Base-by-base conservation (phyloP, 2,113 vertebrate species). In the Percina caprodes region DNA sequence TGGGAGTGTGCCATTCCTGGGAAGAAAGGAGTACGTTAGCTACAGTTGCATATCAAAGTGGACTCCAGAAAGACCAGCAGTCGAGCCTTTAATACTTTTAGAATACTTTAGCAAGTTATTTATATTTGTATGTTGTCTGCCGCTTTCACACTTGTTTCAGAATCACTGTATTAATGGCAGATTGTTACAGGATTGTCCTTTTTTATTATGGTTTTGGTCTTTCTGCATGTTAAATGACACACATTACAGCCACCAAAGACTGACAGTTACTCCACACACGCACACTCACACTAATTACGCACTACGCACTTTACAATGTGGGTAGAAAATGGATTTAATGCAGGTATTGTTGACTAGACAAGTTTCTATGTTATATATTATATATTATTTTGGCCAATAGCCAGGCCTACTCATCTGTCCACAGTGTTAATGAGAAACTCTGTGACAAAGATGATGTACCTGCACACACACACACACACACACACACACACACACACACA, bases 1-100 rank as follows among this genome's bases (percentile, higher is more conserved):
- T 99, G 98, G 98, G 98, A 99, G 69, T 99, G 98, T 81, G 98
- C 98, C 88, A 99, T 99, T 86, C 98, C 98, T 12, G 98, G 98
- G 33, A 99, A 99, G 92, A 99, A 99, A 92, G 98, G 97, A 95
- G 98, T 99, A 94, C 45, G 68, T 69, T 15, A 33, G 66, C 49
- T 52, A 13, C 58, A 60, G 58, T 16, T 18, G 33, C 46, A 13
- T 5, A 39, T 21, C 2, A 62, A 39, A 62, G n/a, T 24, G 6
- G n/a, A 24, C 13, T 30, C 6, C 45, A 48, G 14, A 48, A 18
- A 9, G 63, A 48, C 39, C 62, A 18, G 5, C 48, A 14, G 26
- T 10, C 48, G 23, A 48, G 15, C 1, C 49, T 54, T n/a, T n/a
- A 15, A 35, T 30, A 11, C 65, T 11, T 19, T 2, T 30, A n/a